Base-by-base conservation (phyloP, 2,888 invertebrate species). In the Aphidius colemani region DNA sequence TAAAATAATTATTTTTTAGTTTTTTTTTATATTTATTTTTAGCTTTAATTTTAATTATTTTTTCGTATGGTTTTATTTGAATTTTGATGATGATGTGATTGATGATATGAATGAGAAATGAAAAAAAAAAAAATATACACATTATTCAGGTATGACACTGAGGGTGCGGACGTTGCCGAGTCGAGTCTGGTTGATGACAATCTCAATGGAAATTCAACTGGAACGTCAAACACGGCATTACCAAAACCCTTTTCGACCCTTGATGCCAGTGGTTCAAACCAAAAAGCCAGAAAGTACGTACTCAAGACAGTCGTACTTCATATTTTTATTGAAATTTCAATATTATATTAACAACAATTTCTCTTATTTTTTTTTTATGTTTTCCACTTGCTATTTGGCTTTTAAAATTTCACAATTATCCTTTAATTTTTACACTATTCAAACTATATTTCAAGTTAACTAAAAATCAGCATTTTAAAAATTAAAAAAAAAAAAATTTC, bases 171-270 rank as follows among this genome's bases (percentile, higher is more conserved):
- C 66, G 67, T 74, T 69, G 72, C 74, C 64, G 79, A 80, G 71
- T 79, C 80, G 72, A 74, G 77, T 72, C 72, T 79, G 74, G 79
- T 79, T 73, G 80, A 80, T 74, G 80, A 80, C 75, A 80, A 75
- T 75, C 79, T 80, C 77, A 80, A 80, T 75, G 80, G 80, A 68
- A 80, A 80, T 75, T 75, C 78, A 11, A 57, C 56, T 71, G 76
- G 73, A 69, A 70, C 77, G 69, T 68, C 64, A 66, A 69, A 70
- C 62, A 67, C 66, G 65, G 68, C 69, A 62, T 70, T 70, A 69
- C 73, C 65, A 71, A 74, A 71, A 69, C 61, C 69, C 65, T 66
- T 66, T 69, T 69, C 69, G 65, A 71, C 73, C 70, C 67, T 71
- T 5, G 74, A 72, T 71, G 72, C 73, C 74, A 74, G 56, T 71